These are phyloP conservation scores for Sphaerophoria taeniata DNA, from an alignment of 2,888 invertebrate species.

Conservation along the genomic window DNA sequence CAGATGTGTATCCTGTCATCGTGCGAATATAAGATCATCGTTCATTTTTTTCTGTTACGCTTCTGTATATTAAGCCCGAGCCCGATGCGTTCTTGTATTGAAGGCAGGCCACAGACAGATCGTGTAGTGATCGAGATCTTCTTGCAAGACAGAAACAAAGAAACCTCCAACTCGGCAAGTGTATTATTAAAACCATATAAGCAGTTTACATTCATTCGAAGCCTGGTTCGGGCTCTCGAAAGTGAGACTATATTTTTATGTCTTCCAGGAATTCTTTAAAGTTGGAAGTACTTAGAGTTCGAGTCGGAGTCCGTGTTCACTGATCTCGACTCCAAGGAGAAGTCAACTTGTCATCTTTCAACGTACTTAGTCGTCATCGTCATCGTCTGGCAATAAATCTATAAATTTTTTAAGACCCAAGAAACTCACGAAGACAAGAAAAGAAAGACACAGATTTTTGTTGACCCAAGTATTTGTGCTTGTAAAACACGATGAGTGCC, in stretches of 20 bases:
- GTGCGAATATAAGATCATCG: slow-evolving; percentile 62
- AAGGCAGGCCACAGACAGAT: neutral
- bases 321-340: slow-evolving; percentile 18
- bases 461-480: slow-evolving; percentile 35
- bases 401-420: slow-evolving; percentile 47
- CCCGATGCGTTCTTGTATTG: neutral
- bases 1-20: slow-evolving; percentile 74
- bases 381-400: slow-evolving; percentile 65
- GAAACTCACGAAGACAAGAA: neutral
- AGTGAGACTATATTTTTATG: neutral
- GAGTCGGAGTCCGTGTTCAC: slow-evolving; percentile 5
- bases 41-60: slow-evolving; percentile 57
- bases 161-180: slow-evolving; percentile 64
- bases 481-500: slow-evolving; percentile 28
- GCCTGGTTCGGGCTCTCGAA: too few species aligned
- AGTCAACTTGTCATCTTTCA: slow-evolving; percentile 49
- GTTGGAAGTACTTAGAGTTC: slow-evolving; percentile 20
- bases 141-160: slow-evolving; percentile 17
- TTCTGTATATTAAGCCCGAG: neutral
- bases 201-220: neutral
- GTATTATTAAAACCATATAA: slow-evolving; percentile 68
- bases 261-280: slow-evolving; percentile 43
- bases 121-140: neutral
- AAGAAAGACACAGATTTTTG: slow-evolving; percentile 1
- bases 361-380: neutral